Percentiles rank a stretch among this genome's conserved stretches.
Evolutionary conservation across 2,113 vertebrate species (phyloP).

Genomic region (Psephotus haematonotus): DNA sequence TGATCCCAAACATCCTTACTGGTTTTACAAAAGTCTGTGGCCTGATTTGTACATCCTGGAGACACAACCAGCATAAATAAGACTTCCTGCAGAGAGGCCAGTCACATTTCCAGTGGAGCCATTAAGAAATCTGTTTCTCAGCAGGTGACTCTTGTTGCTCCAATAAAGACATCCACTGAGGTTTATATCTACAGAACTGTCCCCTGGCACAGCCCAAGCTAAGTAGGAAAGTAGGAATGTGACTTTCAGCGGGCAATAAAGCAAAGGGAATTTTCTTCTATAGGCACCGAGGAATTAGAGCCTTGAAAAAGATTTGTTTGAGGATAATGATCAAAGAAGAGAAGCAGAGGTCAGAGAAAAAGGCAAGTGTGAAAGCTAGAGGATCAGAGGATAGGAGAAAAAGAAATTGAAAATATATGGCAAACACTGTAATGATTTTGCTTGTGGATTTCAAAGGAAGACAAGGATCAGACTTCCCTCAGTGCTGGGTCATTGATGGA

Average conservation of each 20-base stretch:
- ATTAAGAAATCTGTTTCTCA: not conserved
- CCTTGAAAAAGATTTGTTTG: conserved; percentile 1
- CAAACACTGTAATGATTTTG: not conserved
- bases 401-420: not conserved
- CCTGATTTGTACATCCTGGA: not conserved
- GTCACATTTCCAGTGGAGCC: not conserved
- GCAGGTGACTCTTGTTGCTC: not conserved
- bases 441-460: conserved; percentile 26
- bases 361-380: not conserved
- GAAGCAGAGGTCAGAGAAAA: not conserved
- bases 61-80: not conserved
- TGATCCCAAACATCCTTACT: not conserved
- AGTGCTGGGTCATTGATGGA: not conserved
- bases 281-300: not conserved
- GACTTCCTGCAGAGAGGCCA: not conserved
- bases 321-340: conserved; percentile 2
- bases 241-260: not conserved
- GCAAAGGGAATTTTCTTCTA: not conserved
- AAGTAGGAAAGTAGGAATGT: not conserved
- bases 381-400: not conserved
- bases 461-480: not conserved
- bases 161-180: not conserved
- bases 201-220: not conserved
- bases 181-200: not conserved
- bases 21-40: not conserved